Evolutionary conservation across 2,888 invertebrate genomes (phyloP).

Genomic region (Sialis fuliginosa): DNA sequence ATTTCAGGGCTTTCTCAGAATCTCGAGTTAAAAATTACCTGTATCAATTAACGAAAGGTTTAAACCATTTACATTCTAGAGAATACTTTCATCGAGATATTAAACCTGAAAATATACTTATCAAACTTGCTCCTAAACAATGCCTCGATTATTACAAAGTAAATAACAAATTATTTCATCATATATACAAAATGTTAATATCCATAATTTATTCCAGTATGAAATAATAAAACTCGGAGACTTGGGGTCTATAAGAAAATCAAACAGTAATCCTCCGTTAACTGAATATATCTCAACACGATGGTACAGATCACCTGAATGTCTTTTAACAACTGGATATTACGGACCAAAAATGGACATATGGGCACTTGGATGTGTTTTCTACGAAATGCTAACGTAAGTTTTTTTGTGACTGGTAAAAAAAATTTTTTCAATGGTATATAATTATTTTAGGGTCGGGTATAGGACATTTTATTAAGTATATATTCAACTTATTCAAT

Average conservation of each 20-base stretch:
- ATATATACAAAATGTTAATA: too few species aligned
- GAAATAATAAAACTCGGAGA: slow-evolving; percentile 40
- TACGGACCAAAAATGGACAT: slow-evolving; percentile 56
- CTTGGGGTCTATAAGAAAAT: slow-evolving; percentile 40
- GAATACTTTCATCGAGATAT: slow-evolving; percentile 49
- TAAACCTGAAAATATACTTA: slow-evolving; percentile 51
- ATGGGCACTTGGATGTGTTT: slow-evolving; percentile 53
- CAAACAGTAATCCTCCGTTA: slow-evolving; percentile 39
- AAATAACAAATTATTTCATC: not conserved
- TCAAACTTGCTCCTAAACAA: slow-evolving; percentile 23
- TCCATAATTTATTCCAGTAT: slow-evolving; percentile 18
- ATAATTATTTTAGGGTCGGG: not conserved
- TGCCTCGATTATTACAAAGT: not conserved
- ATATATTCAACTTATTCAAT: too few species aligned
- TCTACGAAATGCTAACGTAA: slow-evolving; percentile 47
- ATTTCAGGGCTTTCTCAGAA: slow-evolving; percentile 29
- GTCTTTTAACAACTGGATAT: slow-evolving; percentile 43
- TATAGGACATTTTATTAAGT: too few species aligned
- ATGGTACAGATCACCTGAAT: slow-evolving; percentile 53
- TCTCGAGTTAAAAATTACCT: slow-evolving; percentile 33
- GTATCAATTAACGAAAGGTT: slow-evolving; percentile 39
- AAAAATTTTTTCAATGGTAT: not conserved
- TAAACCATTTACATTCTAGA: slow-evolving; percentile 41
- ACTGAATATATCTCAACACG: slow-evolving; percentile 53
- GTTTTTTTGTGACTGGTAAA: slow-evolving; percentile 6